These are phyloP conservation scores for Anorthoa munda DNA, from an alignment of 2,888 invertebrate genomes.

Conservation along the genomic window DNA sequence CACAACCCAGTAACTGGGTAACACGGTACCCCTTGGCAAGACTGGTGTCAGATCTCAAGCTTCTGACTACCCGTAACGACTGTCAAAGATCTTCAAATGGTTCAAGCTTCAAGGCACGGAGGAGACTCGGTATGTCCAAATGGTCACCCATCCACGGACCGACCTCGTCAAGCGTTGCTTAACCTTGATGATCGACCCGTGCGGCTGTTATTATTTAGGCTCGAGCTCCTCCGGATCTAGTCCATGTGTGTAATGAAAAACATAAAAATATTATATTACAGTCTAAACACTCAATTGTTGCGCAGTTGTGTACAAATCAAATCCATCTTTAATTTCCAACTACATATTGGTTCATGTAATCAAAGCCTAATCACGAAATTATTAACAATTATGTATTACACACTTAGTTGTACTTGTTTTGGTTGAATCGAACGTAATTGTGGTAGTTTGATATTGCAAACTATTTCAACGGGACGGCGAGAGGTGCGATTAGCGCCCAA, in stretches of 20 bases:
- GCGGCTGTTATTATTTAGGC: too few relatives aligned
- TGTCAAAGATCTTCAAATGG: too few relatives aligned
- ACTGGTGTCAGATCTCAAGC: too few relatives aligned
- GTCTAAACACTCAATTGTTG: slow-evolving; percentile 15
- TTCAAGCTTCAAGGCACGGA: too few relatives aligned
- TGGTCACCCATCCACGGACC: too few relatives aligned
- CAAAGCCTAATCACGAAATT: slow-evolving; percentile 38
- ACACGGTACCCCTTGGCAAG: too few relatives aligned
- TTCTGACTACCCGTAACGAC: too few relatives aligned
- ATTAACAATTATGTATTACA: slow-evolving; percentile 48
- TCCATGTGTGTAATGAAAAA: background rate
- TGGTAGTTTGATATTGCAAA: slow-evolving; percentile 71
- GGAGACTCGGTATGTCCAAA: too few relatives aligned
- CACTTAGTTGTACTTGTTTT: slow-evolving; percentile 64
- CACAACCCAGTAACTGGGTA: too few relatives aligned
- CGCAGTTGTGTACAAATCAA: slow-evolving; percentile 22
- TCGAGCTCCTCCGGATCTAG: too few relatives aligned
- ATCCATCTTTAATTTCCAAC: slow-evolving; percentile 23
- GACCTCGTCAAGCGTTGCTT: too few relatives aligned
- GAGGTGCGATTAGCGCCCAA: slow-evolving; percentile 80
- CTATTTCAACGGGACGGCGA: slow-evolving; percentile 75
- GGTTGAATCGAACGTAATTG: slow-evolving; percentile 60
- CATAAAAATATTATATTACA: background rate
- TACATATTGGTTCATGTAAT: slow-evolving; percentile 26
- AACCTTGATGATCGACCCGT: too few relatives aligned